These are phyloP conservation scores for Drosophila ambigua DNA, from an alignment of 1,140 invertebrate genomes.

Conservation along the genomic window DNA sequence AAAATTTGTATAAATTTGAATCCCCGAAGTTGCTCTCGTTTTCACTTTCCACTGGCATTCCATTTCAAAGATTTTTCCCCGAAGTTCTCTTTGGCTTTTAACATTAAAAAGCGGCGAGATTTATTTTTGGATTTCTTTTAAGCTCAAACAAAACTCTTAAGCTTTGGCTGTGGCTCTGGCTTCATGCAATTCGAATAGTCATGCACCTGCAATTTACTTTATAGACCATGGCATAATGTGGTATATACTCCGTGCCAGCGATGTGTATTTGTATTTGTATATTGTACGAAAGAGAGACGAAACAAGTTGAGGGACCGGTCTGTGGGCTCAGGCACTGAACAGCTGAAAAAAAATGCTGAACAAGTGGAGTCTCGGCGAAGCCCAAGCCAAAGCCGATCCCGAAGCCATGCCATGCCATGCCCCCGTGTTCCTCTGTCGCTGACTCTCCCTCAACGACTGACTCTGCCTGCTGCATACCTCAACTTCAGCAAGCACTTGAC, in stretches of 20 bases:
- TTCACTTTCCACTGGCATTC: slow-evolving; percentile 20
- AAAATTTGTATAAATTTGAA: not conserved
- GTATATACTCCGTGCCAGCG: slow-evolving; percentile 38
- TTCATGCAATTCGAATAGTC: slow-evolving; percentile 78
- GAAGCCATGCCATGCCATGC: no score
- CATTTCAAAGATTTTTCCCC: slow-evolving; percentile 7
- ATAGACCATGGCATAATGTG: slow-evolving; percentile 83
- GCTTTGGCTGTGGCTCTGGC: slow-evolving; percentile 31
- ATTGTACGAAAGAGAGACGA: slow-evolving; percentile 9
- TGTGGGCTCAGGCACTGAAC: slow-evolving; percentile 47
- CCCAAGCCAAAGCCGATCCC: slow-evolving; percentile 8
- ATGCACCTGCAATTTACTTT: slow-evolving; percentile 84
- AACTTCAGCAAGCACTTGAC: no score
- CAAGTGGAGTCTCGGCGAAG: no score
- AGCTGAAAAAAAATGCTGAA: slow-evolving; percentile 57
- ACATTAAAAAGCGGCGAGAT: slow-evolving; percentile 43
- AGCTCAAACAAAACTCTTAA: slow-evolving; percentile 30
- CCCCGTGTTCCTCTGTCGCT: no score
- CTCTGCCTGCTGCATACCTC: no score
- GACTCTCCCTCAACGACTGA: no score
- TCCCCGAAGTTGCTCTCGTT: slow-evolving; percentile 13
- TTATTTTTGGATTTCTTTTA: slow-evolving; percentile 55
- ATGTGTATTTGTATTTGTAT: slow-evolving; percentile 15
- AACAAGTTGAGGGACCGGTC: slow-evolving; percentile 67
- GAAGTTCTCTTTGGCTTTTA: not conserved